A percentile compares a stretch with the other conserved stretches of the same genome.
Evolutionary conservation across 2,797 vertebrate genomes (phyloP).

Genomic region (Percopsis omiscomaycus): DNA sequence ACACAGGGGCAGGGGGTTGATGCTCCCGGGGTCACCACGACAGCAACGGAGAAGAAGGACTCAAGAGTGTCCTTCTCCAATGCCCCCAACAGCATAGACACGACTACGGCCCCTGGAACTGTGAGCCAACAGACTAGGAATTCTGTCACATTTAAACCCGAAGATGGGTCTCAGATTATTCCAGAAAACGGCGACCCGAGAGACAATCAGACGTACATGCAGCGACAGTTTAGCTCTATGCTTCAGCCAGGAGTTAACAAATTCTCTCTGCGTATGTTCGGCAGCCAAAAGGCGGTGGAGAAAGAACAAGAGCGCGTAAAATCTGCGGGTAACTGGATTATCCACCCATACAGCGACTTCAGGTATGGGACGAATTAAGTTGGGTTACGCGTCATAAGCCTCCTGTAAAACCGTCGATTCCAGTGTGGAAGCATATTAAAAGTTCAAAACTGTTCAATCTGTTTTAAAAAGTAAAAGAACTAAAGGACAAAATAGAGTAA

Average conservation of each 20-base stretch:
- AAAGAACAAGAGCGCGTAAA: conserved; percentile 94
- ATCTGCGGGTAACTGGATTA: conserved; percentile 97
- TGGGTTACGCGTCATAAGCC: background rate
- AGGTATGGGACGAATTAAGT: conserved; percentile 75
- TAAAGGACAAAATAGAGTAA: too few species aligned
- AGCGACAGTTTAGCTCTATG: conserved; percentile 93
- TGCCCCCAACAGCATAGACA: conserved; percentile 60
- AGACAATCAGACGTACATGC: conserved; percentile 91
- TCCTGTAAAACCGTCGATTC: background rate
- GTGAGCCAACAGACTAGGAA: conserved; percentile 63
- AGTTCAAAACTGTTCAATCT: too few species aligned
- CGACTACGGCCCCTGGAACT: conserved; percentile 29
- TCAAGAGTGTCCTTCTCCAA: conserved; percentile 80
- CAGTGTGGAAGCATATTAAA: too few species aligned
- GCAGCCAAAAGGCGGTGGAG: conserved; percentile 96
- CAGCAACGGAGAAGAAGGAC: conserved; percentile 74
- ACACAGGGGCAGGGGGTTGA: conserved; percentile 61
- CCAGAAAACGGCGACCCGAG: conserved; percentile 80
- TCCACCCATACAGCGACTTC: conserved; percentile 99
- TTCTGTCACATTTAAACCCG: conserved; percentile 73
- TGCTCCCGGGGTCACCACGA: conserved; percentile 57
- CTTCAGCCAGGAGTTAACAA: conserved; percentile 98
- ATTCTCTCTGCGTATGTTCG: conserved; percentile 98
- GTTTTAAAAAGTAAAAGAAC: too few species aligned
- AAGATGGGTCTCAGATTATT: conserved; percentile 81